Percentiles rank a stretch among this genome's conserved stretches.
phyloP scores from a whole-genome alignment of 2,888 invertebrate genomes.

The Stenodema calcarata region DNA sequence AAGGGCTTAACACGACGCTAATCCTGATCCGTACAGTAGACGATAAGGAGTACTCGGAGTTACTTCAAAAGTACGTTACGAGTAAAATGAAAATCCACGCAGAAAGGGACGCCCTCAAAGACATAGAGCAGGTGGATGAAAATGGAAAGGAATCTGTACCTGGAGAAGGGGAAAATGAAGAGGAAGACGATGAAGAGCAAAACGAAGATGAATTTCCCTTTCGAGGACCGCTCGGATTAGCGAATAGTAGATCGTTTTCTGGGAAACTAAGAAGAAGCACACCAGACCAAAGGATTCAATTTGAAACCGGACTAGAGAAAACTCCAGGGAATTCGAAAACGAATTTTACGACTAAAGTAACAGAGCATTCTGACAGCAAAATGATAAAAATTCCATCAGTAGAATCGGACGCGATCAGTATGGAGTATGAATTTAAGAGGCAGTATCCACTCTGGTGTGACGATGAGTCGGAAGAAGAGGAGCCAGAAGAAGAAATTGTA shows the following conservation, averaged over 20 bases:
- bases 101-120: background rate
- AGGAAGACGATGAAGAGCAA: background rate
- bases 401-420: background rate
- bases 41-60: background rate
- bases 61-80: background rate
- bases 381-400: background rate
- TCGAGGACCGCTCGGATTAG: background rate
- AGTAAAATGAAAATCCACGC: background rate
- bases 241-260: background rate
- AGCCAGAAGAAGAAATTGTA: background rate
- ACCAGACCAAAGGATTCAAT: background rate
- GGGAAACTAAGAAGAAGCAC: background rate
- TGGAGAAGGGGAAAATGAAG: background rate
- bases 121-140: background rate
- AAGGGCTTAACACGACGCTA: slow-evolving; percentile 30
- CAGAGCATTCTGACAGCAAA: background rate
- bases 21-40: background rate
- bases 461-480: slow-evolving; percentile 17
- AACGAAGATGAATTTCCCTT: background rate
- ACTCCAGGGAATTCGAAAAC: background rate
- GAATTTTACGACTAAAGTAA: background rate
- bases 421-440: background rate
- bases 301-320: background rate
- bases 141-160: background rate
- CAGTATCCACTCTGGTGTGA: background rate